Percentiles rank a stretch among this genome's conserved stretches.
Conservation (phyloP, 2,888 invertebrate genomes). For the Ischnus inquisitorius region DNA sequence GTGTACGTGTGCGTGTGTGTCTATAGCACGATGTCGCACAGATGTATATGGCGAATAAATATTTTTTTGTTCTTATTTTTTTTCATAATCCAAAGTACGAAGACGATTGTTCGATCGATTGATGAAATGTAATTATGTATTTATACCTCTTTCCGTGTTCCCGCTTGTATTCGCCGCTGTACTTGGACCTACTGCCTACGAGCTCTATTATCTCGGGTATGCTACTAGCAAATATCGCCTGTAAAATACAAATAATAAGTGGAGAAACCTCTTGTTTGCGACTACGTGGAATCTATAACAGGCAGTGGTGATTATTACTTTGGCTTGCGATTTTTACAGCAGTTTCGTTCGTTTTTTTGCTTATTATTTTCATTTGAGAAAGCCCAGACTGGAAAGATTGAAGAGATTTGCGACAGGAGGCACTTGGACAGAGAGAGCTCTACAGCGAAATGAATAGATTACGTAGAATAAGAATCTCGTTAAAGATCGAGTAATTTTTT, state of each 20-base stretch:
- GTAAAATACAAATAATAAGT: constrained; percentile 89
- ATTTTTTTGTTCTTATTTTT: not conserved
- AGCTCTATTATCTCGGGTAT: constrained; percentile 99
- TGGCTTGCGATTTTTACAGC: constrained; percentile 22
- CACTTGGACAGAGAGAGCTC: constrained; percentile 45
- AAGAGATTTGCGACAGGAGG: constrained; percentile 53
- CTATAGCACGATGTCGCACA: constrained; percentile 44
- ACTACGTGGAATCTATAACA: constrained; percentile 46
- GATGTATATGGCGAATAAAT: constrained; percentile 42
- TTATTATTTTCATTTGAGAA: constrained; percentile 23
- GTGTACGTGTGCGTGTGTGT: constrained; percentile 39
- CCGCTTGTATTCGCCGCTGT: constrained; percentile 99
- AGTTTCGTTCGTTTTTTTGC: not conserved
- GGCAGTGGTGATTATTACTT: constrained; percentile 22
- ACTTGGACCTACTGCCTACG: constrained; percentile 99
- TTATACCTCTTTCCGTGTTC: constrained; percentile 99
- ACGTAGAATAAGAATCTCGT: not conserved
- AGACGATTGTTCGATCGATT: constrained; percentile 44
- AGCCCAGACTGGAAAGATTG: constrained; percentile 26
- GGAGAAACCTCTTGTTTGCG: constrained; percentile 65
- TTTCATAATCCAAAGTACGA: not conserved
- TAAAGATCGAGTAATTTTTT: not conserved
- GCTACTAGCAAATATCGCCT: constrained; percentile 99
- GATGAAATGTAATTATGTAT: constrained; percentile 73
- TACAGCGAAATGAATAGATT: constrained; percentile 48